Evolutionary conservation across 2,113 vertebrate species (phyloP).

Genomic region (Gopherus flavomarginatus): DNA sequence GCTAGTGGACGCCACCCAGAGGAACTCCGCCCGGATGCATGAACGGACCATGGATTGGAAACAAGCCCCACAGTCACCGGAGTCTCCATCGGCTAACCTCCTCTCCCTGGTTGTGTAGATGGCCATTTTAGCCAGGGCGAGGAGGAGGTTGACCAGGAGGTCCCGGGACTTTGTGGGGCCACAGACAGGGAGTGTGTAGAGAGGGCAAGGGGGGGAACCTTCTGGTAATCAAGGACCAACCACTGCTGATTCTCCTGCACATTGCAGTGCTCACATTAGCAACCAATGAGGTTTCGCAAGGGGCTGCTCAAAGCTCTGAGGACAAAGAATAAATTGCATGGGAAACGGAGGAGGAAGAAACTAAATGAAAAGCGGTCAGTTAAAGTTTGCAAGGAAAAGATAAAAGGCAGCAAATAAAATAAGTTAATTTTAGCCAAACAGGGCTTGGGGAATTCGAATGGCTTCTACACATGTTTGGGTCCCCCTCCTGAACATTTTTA

Average conservation of each 20-base stretch:
- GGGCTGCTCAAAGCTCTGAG: constrained; percentile 65
- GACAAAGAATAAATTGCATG: constrained; percentile 61
- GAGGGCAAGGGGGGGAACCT: constrained; percentile 38
- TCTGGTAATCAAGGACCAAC: constrained; percentile 62
- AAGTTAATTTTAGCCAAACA: background rate
- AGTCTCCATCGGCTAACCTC: too few relatives aligned
- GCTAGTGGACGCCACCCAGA: too few relatives aligned
- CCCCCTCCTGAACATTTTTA: background rate
- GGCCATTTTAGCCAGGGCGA: too few relatives aligned
- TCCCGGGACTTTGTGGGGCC: too few relatives aligned
- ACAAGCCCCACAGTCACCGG: too few relatives aligned
- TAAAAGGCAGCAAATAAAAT: background rate
- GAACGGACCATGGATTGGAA: too few relatives aligned
- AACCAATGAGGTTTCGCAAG: constrained; percentile 42
- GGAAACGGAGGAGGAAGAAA: constrained; percentile 67
- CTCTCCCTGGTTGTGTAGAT: too few relatives aligned
- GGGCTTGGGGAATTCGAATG: background rate
- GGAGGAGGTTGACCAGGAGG: too few relatives aligned
- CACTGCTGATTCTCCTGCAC: constrained; percentile 52
- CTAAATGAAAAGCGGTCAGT: constrained; percentile 59
- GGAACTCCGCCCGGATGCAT: too few relatives aligned
- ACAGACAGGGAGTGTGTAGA: too few relatives aligned
- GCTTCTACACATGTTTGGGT: background rate
- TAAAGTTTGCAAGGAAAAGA: constrained; percentile 9
- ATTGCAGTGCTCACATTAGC: constrained; percentile 40